phyloP scores from a whole-genome alignment of 2,797 vertebrate species.

The Mionectes olivaceus region DNA sequence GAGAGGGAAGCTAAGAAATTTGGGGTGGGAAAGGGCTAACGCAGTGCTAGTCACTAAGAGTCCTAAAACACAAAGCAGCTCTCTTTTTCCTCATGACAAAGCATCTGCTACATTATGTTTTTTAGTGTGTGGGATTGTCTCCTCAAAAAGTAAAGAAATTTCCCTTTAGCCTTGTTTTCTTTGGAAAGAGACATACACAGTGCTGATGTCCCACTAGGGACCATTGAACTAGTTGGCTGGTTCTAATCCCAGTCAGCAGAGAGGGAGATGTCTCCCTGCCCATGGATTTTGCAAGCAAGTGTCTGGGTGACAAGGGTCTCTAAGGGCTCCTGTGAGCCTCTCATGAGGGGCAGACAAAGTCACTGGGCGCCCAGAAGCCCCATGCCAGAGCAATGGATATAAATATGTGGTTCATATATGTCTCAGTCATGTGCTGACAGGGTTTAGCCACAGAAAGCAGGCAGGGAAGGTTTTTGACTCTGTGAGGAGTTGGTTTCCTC shows the following conservation, averaged over 20 bases:
- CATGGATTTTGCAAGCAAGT: neutral
- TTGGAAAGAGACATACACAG: neutral
- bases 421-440: accelerated
- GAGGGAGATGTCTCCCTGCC: neutral
- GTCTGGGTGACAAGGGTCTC: neutral
- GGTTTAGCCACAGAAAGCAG: neutral
- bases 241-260: neutral
- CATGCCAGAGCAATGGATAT: accelerated
- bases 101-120: neutral
- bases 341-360: neutral
- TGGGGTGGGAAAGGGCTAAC: neutral
- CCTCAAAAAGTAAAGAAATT: neutral
- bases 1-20: neutral
- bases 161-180: neutral
- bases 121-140: neutral
- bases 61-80: neutral
- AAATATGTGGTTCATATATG: neutral
- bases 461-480: neutral
- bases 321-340: accelerated
- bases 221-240: neutral
- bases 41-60: neutral
- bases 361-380: neutral
- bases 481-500: neutral
- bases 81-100: neutral
- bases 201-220: neutral